Percentiles rank a stretch among this genome's conserved stretches.
Evolutionary conservation across 1,140 invertebrate species (phyloP).

Genomic region (Drosophila ambigua): DNA sequence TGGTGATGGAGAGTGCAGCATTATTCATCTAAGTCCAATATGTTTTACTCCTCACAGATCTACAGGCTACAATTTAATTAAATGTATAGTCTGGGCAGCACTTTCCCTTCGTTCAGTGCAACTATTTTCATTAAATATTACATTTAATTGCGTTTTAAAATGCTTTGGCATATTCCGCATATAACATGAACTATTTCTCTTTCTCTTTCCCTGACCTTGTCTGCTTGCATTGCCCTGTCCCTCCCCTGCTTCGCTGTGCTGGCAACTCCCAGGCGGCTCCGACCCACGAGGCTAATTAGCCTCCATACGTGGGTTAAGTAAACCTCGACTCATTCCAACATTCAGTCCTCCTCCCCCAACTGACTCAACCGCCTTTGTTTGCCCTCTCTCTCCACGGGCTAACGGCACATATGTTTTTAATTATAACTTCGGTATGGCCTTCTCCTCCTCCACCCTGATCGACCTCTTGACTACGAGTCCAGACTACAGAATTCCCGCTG

Average conservation of each 20-base stretch:
- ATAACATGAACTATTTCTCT: not conserved
- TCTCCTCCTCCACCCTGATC: constrained; percentile 3
- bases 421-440: constrained; percentile 57
- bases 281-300: constrained; percentile 69
- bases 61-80: too few relatives aligned
- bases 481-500: constrained; percentile 36
- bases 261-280: constrained; percentile 51
- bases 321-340: constrained; percentile 9
- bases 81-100: too few relatives aligned
- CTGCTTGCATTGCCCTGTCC: constrained; percentile 17
- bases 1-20: too few relatives aligned
- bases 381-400: constrained; percentile 26
- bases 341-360: constrained; percentile 6
- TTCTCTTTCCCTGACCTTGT: constrained; percentile 28
- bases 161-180: not conserved
- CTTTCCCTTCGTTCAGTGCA: too few relatives aligned
- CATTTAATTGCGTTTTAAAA: not conserved
- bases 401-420: constrained; percentile 79
- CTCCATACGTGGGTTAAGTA: constrained; percentile 37
- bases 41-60: too few relatives aligned
- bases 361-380: constrained; percentile 53
- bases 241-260: not conserved
- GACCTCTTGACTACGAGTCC: constrained; percentile 11
- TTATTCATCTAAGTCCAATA: too few relatives aligned
- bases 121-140: too few relatives aligned